A percentile compares a stretch with the other conserved stretches of the same genome.
These are phyloP conservation scores for Engystomops pustulosus DNA, from an alignment of 2,113 vertebrate species.

Conservation along the genomic window DNA sequence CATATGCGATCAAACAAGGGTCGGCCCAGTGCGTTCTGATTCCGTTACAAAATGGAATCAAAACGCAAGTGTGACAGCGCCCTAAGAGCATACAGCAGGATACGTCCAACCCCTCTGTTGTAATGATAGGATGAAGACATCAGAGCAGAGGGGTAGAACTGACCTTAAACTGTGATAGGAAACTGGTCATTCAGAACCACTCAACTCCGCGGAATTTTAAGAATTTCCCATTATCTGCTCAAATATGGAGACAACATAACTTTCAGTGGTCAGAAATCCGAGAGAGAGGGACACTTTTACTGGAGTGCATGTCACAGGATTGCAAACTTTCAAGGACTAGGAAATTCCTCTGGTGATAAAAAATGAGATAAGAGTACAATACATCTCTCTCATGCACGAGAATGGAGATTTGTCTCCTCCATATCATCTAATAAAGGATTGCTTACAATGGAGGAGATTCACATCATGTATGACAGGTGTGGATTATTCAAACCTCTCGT, in stretches of 20 bases:
- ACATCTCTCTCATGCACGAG: not conserved
- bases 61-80: no score
- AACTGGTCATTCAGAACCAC: not conserved
- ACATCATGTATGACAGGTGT: no score
- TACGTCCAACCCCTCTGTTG: no score
- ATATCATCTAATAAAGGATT: not conserved
- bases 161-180: not conserved
- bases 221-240: constrained; percentile 40
- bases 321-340: not conserved
- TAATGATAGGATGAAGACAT: no score
- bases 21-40: no score
- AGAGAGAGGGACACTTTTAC: not conserved
- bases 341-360: constrained; percentile 4
- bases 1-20: no score
- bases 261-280: not conserved
- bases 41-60: no score
- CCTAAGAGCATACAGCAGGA: no score
- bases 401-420: not conserved
- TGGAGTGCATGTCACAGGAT: not conserved
- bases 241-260: not conserved
- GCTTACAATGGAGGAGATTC: no score
- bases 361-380: constrained; percentile 7
- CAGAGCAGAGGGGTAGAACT: not conserved
- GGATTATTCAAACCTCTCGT: no score
- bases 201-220: constrained; percentile 17